phyloP scores from a whole-genome alignment of 2,888 invertebrate genomes.

The Erannis defoliaria region DNA sequence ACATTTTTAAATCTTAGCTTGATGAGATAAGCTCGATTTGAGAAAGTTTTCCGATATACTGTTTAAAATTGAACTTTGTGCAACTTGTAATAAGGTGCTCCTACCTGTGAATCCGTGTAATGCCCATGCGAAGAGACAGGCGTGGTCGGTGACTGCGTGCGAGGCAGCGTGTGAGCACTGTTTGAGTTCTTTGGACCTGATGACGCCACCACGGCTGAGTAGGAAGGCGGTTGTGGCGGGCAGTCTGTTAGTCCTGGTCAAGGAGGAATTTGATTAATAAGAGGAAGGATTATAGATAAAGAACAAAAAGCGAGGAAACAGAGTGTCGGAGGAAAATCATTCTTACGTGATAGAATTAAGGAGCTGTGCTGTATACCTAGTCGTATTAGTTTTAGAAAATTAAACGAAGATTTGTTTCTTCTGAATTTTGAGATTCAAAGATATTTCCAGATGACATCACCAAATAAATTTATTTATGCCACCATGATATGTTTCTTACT shows the following conservation, averaged over 20 bases:
- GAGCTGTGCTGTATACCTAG: no score
- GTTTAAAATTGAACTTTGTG: no score
- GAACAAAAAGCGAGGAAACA: not conserved
- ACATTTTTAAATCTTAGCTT: no score
- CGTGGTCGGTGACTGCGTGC: slow-evolving; percentile 70
- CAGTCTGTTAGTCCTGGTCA: slow-evolving; percentile 66
- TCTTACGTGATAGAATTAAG: not conserved
- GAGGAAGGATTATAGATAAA: not conserved
- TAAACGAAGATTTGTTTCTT: no score
- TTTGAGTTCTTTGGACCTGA: slow-evolving; percentile 70
- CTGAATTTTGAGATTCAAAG: no score
- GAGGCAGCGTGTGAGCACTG: slow-evolving; percentile 72
- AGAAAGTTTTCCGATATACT: no score
- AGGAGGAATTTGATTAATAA: not conserved
- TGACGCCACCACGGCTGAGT: slow-evolving; percentile 69
- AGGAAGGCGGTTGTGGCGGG: slow-evolving; percentile 76
- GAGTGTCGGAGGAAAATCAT: not conserved
- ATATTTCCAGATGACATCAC: no score
- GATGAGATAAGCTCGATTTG: no score
- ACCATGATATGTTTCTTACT: no score
- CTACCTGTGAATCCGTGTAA: slow-evolving; percentile 74
- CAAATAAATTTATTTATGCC: no score
- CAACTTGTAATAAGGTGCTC: no score
- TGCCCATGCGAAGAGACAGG: slow-evolving; percentile 69
- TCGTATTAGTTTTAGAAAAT: no score